Percentiles rank a stretch among this genome's conserved stretches.
Conservation (phyloP, 2,113 vertebrate genomes). For the Lucifuga dentata region DNA sequence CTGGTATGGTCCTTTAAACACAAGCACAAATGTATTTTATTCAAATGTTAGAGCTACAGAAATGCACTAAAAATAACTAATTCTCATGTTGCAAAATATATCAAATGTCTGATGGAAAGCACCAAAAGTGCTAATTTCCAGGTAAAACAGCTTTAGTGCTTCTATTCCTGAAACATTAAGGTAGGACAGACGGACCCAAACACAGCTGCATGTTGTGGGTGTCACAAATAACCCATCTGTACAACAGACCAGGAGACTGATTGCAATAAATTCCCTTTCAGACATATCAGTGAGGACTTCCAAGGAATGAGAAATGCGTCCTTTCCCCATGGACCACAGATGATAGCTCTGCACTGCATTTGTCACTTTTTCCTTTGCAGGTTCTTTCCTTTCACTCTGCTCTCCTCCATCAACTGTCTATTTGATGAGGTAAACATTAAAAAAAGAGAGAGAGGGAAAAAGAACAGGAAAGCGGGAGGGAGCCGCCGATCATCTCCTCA, state of each 20-base stretch:
- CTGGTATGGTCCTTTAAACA: no score
- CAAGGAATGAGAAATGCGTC: conserved; percentile 43
- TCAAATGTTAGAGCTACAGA: conserved; percentile 3
- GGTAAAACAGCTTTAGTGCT: conserved; percentile 2
- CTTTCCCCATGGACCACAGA: conserved; percentile 13
- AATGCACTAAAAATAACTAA: conserved; percentile 26
- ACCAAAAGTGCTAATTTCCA: conserved; percentile 26
- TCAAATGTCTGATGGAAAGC: neutral
- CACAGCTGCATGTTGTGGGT: conserved; percentile 15
- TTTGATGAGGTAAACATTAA: conserved; percentile 58
- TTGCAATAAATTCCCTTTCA: conserved; percentile 41
- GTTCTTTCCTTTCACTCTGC: conserved; percentile 27
- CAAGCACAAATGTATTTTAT: no score
- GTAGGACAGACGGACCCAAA: conserved; percentile 16
- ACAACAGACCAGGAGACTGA: conserved; percentile 49
- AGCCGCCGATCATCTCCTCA: conserved; percentile 55
- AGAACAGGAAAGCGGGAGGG: neutral
- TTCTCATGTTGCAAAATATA: conserved; percentile 3
- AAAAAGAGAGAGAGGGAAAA: conserved; percentile 10
- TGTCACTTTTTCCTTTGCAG: conserved; percentile 13
- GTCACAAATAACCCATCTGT: conserved; percentile 44
- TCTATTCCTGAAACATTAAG: neutral
- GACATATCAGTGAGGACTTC: conserved; percentile 29
- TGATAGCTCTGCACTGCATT: conserved; percentile 33
- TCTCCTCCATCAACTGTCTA: conserved; percentile 21